Conservation (phyloP, 2,797 vertebrate species). For the Petrocephalus sullivani region DNA sequence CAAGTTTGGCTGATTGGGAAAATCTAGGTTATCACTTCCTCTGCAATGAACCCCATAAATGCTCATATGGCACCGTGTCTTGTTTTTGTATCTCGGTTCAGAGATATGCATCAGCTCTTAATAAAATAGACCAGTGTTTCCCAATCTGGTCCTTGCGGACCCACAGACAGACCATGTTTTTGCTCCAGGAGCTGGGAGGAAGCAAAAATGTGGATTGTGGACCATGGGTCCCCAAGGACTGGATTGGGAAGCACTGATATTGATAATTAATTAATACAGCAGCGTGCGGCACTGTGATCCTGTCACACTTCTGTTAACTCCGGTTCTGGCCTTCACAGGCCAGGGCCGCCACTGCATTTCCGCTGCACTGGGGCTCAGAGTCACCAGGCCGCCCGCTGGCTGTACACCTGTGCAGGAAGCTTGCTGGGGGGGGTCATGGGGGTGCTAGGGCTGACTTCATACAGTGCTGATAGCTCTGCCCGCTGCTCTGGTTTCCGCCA, state of each 20-base stretch:
- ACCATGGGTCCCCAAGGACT: neutral
- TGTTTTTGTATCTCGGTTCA: neutral
- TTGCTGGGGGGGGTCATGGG: neutral
- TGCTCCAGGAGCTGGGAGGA: no score
- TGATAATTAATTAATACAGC: neutral
- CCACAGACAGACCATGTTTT: no score
- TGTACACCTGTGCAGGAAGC: constrained; percentile 64
- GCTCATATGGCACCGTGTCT: no score
- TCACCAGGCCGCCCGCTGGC: constrained; percentile 80
- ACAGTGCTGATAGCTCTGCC: neutral
- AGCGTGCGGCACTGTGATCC: neutral
- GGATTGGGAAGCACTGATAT: no score
- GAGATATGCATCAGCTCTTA: neutral
- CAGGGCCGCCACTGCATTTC: constrained; percentile 84
- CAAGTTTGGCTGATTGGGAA: neutral
- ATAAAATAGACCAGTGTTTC: neutral
- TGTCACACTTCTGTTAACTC: constrained; percentile 55
- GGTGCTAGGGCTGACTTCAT: neutral
- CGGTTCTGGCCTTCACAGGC: constrained; percentile 81
- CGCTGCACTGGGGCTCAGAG: constrained; percentile 87
- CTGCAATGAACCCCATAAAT: neutral
- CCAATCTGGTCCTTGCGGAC: no score
- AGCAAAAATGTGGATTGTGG: neutral
- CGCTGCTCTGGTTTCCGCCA: constrained; percentile 52
- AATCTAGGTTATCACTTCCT: neutral